Conservation (phyloP, 1,140 invertebrate genomes). For the Hyphantria cunea region DNA sequence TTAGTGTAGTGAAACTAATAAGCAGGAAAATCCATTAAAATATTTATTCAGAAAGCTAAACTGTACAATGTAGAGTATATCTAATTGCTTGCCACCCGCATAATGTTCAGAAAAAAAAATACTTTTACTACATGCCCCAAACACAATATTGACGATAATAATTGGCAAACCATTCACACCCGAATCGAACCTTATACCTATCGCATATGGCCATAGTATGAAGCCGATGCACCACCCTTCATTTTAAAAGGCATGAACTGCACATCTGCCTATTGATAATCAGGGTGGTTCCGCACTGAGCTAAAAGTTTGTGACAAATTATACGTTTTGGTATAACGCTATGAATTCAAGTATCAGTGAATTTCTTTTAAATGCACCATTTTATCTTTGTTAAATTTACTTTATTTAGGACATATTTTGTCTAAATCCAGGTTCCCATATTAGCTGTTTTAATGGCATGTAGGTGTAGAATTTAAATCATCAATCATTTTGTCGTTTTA, state of each 20-base stretch:
- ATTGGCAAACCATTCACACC: constrained; percentile 7
- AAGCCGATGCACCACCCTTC: background rate
- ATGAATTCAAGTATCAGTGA: no score
- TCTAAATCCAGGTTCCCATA: no score
- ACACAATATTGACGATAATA: background rate
- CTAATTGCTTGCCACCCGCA: background rate
- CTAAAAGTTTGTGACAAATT: background rate
- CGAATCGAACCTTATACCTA: background rate
- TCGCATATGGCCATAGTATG: constrained; percentile 7
- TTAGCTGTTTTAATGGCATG: no score
- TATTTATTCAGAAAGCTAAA: no score
- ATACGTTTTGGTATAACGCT: no score
- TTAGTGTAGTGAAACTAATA: no score
- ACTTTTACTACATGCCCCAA: background rate
- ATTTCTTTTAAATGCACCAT: background rate
- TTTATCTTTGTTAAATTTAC: no score
- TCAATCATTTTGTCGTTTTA: no score
- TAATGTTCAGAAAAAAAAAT: background rate
- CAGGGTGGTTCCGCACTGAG: background rate
- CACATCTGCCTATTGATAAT: constrained; percentile 4
- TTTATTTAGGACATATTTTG: no score
- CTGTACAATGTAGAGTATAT: no score
- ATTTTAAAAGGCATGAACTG: constrained; percentile 2
- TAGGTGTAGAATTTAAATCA: no score
- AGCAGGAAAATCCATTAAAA: no score